Base-by-base conservation (phyloP, 1,140 invertebrate species). In the Lithobius niger region DNA sequence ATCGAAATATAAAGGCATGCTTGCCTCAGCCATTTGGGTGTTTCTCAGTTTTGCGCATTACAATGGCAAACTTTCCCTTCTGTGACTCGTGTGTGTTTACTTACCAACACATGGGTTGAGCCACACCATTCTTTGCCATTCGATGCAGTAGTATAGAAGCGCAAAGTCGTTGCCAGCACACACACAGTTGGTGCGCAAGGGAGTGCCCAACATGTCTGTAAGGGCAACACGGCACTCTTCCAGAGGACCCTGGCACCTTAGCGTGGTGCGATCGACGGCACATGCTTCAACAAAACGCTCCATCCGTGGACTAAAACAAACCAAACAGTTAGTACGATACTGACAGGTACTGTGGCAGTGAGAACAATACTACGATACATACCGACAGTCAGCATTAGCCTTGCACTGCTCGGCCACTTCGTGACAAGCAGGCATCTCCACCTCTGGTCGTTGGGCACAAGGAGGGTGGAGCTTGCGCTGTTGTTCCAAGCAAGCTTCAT, bases 81-180 rank as follows among this genome's bases (percentile, higher is more conserved):
- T n/a, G n/a, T n/a, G n/a, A n/a, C n/a, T n/a, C n/a, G n/a, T n/a
- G n/a, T n/a, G n/a, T n/a, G n/a, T n/a, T n/a, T 36, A 36, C 22
- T 45, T 54, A 54, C 52, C 52, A 2, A 54, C 52, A 43, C 52
- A 54, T 4, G 52, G 52, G 19, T 54, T 54, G 22, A 54, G 16
- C 52, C 52, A 54, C 2, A 54, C 25, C n/a, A 43, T 2, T 13
- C 40, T 16, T 21, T 54, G 52, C 31, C 31, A 42, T 3, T 54
- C 40, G 18, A 31, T 54, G 27, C 52, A 54, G 26, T 24, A n/a
- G 26, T 54, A 54, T 10, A 54, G 4, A 2, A 31, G 18, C 2
- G 19, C 13, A n/a, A 54, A 16, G 36, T 54, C 36, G 16, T 44
- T 54, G 4, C 52, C 52, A 3, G 52, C 3, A 21, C 52, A 54